phyloP scores from a whole-genome alignment of 2,888 invertebrate genomes.

The Lasius platythorax region DNA sequence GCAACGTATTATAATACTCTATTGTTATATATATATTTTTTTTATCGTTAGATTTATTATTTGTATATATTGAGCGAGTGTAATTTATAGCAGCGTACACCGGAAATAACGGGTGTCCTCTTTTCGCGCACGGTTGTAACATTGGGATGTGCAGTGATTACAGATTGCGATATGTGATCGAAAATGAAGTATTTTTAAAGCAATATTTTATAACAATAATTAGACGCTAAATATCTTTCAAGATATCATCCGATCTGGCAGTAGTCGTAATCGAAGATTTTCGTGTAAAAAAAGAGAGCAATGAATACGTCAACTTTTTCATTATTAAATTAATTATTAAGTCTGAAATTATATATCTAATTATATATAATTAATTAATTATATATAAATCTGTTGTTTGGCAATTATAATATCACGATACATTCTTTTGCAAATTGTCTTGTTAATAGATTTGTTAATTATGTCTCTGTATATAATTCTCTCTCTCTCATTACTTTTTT shows the following conservation, averaged over 20 bases:
- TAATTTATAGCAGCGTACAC: constrained; percentile 15
- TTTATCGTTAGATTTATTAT: constrained; percentile 16
- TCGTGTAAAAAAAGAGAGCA: constrained; percentile 14
- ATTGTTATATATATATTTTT: constrained; percentile 3
- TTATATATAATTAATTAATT: background rate
- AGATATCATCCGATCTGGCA: constrained; percentile 25
- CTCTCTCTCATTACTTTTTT: background rate
- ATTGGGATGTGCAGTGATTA: background rate
- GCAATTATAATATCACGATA: background rate
- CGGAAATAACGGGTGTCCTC: background rate
- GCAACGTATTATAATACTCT: background rate
- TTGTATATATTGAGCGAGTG: background rate
- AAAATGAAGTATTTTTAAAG: constrained; percentile 47
- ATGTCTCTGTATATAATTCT: background rate
- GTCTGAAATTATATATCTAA: background rate
- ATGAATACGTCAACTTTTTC: background rate
- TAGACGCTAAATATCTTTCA: constrained; percentile 23
- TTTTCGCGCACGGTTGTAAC: background rate
- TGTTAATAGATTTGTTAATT: constrained; percentile 2
- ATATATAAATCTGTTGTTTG: background rate
- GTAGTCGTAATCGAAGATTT: constrained; percentile 9
- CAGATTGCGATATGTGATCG: background rate
- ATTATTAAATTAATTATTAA: background rate
- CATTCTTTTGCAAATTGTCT: background rate
- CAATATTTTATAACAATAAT: constrained; percentile 44